Conservation (phyloP, 2,113 vertebrate genomes). For the Nyctibius bracteatus region DNA sequence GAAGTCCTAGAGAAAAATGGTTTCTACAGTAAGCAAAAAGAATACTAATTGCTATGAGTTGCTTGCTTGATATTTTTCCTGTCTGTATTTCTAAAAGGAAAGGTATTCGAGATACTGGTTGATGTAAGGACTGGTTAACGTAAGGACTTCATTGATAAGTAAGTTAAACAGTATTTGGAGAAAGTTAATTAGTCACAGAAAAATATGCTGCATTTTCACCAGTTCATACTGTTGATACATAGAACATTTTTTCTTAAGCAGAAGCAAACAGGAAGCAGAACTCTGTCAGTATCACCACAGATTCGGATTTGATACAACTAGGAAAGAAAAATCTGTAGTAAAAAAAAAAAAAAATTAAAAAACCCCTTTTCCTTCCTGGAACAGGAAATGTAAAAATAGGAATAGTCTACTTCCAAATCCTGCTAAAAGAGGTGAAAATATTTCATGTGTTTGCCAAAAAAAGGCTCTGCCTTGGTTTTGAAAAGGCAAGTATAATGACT, state of each 20-base stretch:
- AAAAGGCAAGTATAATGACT: not conserved
- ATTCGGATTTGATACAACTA: not conserved
- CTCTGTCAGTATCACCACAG: not conserved
- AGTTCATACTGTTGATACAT: not conserved
- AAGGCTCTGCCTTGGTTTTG: not conserved
- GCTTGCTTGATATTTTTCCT: not conserved
- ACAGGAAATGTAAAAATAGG: slow-evolving; percentile 59
- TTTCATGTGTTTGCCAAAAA: not conserved
- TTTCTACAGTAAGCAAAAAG: not conserved
- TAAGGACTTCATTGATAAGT: not conserved
- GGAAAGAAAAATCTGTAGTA: not conserved
- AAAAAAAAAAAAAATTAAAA: not conserved
- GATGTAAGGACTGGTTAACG: too few relatives aligned
- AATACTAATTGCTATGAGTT: too few relatives aligned
- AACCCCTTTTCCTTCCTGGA: slow-evolving; percentile 42
- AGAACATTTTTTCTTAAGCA: not conserved
- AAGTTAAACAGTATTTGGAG: not conserved
- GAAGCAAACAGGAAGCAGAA: slow-evolving; percentile 28
- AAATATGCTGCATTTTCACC: not conserved
- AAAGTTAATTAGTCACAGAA: slow-evolving; percentile 35
- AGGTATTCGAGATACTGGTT: not conserved
- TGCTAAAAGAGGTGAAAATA: not conserved
- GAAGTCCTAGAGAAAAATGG: not conserved
- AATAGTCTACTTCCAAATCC: not conserved
- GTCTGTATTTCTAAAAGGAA: not conserved